phyloP scores from a whole-genome alignment of 2,113 vertebrate genomes.

The Leptodactylus fuscus region DNA sequence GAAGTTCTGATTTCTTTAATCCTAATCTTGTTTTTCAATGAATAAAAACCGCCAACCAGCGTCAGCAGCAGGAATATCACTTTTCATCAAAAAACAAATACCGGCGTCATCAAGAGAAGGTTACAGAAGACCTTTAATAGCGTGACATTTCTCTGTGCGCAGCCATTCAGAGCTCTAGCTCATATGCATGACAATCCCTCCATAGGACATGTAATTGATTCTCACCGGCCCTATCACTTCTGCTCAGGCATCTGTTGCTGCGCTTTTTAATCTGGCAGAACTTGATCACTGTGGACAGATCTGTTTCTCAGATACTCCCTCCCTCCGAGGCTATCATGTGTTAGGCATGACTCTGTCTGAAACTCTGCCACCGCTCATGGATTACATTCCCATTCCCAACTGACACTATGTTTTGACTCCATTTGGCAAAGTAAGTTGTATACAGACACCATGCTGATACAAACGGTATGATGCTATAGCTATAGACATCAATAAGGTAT shows the following conservation, averaged over 20 bases:
- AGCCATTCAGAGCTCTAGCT: conserved; percentile 62
- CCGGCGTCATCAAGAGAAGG: conserved; percentile 23
- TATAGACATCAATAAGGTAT: not conserved
- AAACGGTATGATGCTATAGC: not conserved
- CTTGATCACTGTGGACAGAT: conserved; percentile 69
- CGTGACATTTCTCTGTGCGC: not conserved
- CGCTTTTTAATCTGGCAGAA: conserved; percentile 70
- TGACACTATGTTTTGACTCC: not conserved
- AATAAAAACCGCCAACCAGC: not conserved
- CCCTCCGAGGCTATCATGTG: conserved; percentile 66
- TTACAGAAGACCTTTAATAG: conserved; percentile 24
- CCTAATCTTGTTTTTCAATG: not conserved
- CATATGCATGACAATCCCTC: conserved; percentile 70
- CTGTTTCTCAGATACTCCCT: conserved; percentile 69
- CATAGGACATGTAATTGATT: conserved; percentile 72
- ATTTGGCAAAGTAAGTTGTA: not conserved
- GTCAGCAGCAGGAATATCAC: not conserved
- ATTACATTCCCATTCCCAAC: conserved; percentile 61
- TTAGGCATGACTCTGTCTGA: conserved; percentile 65
- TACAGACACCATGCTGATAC: not conserved
- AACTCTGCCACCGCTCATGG: conserved; percentile 65
- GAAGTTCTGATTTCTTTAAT: not conserved
- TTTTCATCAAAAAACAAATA: not conserved
- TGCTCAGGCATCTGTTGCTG: conserved; percentile 74
- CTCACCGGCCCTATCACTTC: conserved; percentile 68